Evolutionary conservation across 2,888 invertebrate genomes (phyloP).

Genomic region (Hetaerina titia): DNA sequence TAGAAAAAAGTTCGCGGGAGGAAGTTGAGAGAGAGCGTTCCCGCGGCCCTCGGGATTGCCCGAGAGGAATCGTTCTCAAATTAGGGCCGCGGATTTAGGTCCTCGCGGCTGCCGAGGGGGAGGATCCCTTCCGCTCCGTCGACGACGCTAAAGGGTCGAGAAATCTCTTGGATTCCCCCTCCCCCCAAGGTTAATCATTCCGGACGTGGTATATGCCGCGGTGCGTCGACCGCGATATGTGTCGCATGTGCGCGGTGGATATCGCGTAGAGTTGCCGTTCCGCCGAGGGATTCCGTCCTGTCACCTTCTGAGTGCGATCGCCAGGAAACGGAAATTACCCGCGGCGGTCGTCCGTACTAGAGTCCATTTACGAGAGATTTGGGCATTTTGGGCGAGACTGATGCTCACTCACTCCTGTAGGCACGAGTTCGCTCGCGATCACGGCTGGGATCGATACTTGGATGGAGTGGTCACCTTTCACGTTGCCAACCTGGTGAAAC

Average conservation of each 20-base stretch:
- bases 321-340: no score
- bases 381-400: no score
- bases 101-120: neutral
- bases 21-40: neutral
- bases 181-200: neutral
- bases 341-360: no score
- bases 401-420: no score
- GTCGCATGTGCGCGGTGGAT: neutral
- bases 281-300: no score
- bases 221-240: neutral
- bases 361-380: no score
- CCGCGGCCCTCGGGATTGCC: neutral
- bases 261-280: neutral
- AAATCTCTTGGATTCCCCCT: neutral
- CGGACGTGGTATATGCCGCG: neutral
- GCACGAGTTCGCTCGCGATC: no score
- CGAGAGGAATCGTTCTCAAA: no score
- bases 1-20: neutral
- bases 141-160: neutral
- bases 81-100: neutral
- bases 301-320: no score
- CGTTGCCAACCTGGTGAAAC: no score
- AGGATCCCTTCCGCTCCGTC: neutral
- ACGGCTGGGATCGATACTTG: no score
- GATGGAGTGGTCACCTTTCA: no score